phyloP scores from a whole-genome alignment of 2,797 vertebrate species.

The Oreochromis grahami region DNA sequence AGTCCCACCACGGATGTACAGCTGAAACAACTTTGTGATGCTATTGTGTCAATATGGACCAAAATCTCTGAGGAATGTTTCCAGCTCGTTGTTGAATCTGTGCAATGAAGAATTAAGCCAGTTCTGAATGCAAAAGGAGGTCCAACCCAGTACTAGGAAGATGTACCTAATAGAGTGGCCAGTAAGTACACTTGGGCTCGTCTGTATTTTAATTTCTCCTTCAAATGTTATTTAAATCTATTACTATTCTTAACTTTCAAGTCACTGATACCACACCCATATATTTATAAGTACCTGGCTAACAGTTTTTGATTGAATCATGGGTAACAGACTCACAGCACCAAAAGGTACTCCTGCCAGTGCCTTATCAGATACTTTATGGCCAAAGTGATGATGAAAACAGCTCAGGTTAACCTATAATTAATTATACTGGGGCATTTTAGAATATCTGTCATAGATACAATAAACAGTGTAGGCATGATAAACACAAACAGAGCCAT shows the following conservation, averaged over 20 bases:
- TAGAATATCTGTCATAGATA: background rate
- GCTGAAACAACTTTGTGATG: background rate
- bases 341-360: background rate
- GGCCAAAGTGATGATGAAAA: background rate
- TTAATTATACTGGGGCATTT: background rate
- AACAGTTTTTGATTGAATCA: background rate
- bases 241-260: background rate
- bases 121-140: background rate
- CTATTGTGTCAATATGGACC: background rate
- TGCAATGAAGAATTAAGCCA: background rate
- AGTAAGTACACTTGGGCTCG: background rate
- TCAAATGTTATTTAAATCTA: background rate
- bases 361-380: background rate
- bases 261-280: background rate
- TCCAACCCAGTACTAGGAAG: background rate
- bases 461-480: background rate
- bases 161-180: background rate
- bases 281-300: background rate
- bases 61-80: background rate
- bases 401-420: background rate
- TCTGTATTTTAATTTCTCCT: background rate
- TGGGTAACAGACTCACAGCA: background rate
- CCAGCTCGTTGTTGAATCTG: background rate
- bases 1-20: background rate
- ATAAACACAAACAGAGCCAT: background rate